A percentile compares a stretch with the other conserved stretches of the same genome.
These are phyloP conservation scores for Mus spretus DNA, from an alignment of 2,797 vertebrate genomes.

Conservation along the genomic window DNA sequence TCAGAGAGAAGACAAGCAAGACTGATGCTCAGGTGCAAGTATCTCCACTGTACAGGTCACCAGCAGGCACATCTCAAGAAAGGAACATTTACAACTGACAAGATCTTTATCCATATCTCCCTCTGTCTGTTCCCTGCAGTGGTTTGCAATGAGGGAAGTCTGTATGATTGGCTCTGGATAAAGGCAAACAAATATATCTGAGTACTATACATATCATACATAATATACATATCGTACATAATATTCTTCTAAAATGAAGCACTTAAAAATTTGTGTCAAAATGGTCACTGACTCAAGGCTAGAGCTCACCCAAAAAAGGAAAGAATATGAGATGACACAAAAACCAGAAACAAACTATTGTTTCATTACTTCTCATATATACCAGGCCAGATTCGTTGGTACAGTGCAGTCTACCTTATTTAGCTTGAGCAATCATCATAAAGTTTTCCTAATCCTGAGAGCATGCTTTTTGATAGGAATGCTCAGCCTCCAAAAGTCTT, in stretches of 20 bases:
- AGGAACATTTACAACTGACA: background rate
- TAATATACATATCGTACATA: background rate
- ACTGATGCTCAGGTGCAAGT: background rate
- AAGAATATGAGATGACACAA: background rate
- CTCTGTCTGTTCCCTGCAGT: accelerated
- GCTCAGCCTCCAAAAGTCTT: background rate
- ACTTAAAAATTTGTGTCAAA: background rate
- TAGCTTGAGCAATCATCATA: background rate
- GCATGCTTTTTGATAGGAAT: background rate
- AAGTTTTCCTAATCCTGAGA: background rate
- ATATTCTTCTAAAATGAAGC: background rate
- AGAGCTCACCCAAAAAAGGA: background rate
- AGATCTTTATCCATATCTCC: background rate
- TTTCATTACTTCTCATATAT: background rate
- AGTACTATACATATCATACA: background rate
- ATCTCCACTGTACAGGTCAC: background rate
- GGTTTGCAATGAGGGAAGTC: background rate
- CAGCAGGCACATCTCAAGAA: background rate
- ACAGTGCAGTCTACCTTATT: background rate
- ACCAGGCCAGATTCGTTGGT: background rate
- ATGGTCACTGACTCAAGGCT: background rate
- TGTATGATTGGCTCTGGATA: no score
- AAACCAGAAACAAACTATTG: background rate
- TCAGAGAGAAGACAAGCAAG: background rate
- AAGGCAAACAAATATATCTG: background rate